Percentiles rank a stretch among this genome's conserved stretches.
Conservation (phyloP, 2,888 invertebrate genomes). For the Serripes groenlandicus region DNA sequence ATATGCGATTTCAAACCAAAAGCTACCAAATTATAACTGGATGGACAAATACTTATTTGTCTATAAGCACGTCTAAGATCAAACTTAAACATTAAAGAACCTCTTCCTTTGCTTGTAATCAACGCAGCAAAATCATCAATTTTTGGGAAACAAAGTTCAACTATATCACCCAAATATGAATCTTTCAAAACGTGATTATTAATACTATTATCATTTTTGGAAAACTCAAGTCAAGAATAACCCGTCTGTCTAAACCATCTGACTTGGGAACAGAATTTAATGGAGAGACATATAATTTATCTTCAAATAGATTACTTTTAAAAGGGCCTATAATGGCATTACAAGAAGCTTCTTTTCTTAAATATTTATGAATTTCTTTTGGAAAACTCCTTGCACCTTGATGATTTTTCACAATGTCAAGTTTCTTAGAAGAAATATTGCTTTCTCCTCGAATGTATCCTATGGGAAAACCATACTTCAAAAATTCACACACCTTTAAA, state of each 20-base stretch:
- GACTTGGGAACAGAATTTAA: neutral
- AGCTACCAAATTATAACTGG: neutral
- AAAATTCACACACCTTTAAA: neutral
- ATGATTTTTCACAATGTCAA: neutral
- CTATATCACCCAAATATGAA: neutral
- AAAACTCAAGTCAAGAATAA: conserved; percentile 7
- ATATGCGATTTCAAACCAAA: neutral
- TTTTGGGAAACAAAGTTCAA: neutral
- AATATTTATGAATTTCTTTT: neutral
- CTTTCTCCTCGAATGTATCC: too few species aligned
- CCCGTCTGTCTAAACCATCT: neutral
- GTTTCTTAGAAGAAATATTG: too few species aligned
- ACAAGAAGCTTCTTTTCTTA: neutral
- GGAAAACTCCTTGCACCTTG: neutral
- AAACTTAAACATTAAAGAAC: neutral
- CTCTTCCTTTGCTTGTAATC: neutral
- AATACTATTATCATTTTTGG: neutral
- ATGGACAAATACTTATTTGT: conserved; percentile 5
- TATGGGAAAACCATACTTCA: neutral
- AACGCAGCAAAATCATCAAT: neutral
- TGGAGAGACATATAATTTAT: neutral
- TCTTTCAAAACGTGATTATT: neutral
- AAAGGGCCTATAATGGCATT: neutral
- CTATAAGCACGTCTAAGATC: neutral
- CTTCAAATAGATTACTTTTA: neutral